Base-by-base conservation (phyloP, 2,113 vertebrate species). In the Oncorhynchus kisutch region DNA sequence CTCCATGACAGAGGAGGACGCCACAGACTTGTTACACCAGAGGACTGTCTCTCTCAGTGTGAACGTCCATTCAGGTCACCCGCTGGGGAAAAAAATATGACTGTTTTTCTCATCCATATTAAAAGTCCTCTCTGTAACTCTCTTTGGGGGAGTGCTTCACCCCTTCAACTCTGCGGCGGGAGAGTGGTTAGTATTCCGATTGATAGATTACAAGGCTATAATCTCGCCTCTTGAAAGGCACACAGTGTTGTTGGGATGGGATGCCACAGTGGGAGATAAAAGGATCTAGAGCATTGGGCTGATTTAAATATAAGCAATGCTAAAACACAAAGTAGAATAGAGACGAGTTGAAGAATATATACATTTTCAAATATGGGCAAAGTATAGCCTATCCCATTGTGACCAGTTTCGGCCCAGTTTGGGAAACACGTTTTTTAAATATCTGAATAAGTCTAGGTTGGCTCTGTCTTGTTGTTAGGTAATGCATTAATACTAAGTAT, bases 131-230 rank as follows among this genome's bases (percentile, higher is more conserved):
- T 76, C 77, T 86, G 86, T 73, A 79, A 79, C 79, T 78, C 72
- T 81, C 86, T 84, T 82, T 78, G 20, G 76, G 83, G 81, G 75
- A 54, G 82, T 84, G 77, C 78, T 88, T 90, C 88, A 91, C 85
- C 89, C 87, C 82, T 77, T 88, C 64, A 83, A 77, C 83, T 85
- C 72, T 68, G 69, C 83, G 72, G 78, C 71, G 84, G 65, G 72
- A 77, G n/a, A 87, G 80, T 82, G 80, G 87, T 89, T 89, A 89
- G 83, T 87, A 91, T 90, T 89, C 88, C 69, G 76, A 86, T 78
- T 90, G 86, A 92, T 90, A 83, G 81, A 91, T 89, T 90, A 90
- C 72, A 79, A 83, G 71, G 83, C 87, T 88, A 83, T 90, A 90
- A 91, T 91, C 86, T 73, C 78, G 75, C 77, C 79, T 59, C 76